These are phyloP conservation scores for Campoletis sonorensis DNA, from an alignment of 1,140 invertebrate species.

Conservation along the genomic window DNA sequence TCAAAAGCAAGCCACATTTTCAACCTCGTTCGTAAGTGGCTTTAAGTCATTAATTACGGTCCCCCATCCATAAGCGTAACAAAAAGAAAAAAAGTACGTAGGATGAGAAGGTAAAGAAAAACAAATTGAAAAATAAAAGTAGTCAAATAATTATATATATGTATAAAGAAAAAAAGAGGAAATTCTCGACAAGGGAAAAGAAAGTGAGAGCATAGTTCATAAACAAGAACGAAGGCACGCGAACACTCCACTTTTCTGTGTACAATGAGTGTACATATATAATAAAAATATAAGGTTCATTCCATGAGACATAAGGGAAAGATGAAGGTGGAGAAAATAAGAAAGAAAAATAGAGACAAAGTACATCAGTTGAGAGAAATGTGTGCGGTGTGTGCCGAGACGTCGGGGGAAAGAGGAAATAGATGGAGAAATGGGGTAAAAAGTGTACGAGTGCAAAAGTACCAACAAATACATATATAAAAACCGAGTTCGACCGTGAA, in stretches of 20 bases:
- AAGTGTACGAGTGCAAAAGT: constrained; percentile 39
- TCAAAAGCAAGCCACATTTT: too few relatives aligned
- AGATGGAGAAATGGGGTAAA: constrained; percentile 47
- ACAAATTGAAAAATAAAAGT: constrained; percentile 2
- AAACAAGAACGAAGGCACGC: constrained; percentile 40
- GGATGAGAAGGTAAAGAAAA: neutral
- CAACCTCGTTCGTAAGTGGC: too few relatives aligned
- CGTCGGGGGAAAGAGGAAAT: constrained; percentile 40
- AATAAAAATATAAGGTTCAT: neutral
- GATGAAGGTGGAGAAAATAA: neutral
- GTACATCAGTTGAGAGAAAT: neutral
- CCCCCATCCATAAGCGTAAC: too few relatives aligned
- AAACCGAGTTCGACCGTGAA: constrained; percentile 29
- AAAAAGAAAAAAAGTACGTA: constrained; percentile 7
- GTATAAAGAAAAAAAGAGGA: too few relatives aligned
- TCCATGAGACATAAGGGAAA: neutral
- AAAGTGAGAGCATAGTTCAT: constrained; percentile 44
- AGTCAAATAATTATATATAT: constrained; percentile 19
- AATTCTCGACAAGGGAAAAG: constrained; percentile 6
- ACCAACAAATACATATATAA: neutral
- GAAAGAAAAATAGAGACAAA: constrained; percentile 28
- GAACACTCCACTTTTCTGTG: neutral
- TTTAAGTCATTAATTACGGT: too few relatives aligned
- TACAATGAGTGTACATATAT: neutral
- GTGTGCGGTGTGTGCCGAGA: neutral